Percentiles rank a stretch among this genome's conserved stretches.
These are phyloP conservation scores for Chironomus tepperi DNA, from an alignment of 1,140 invertebrate genomes.

Conservation along the genomic window DNA sequence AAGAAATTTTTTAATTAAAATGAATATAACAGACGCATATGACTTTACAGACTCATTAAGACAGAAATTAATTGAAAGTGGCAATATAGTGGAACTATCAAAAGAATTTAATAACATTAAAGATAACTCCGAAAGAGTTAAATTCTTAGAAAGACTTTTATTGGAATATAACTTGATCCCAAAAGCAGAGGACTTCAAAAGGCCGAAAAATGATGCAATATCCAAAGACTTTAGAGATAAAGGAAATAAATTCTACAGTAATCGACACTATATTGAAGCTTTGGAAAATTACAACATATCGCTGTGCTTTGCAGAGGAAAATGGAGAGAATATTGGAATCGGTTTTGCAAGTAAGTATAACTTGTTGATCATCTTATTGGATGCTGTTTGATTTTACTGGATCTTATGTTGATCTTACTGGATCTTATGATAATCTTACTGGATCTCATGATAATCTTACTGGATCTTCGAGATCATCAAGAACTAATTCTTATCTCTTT, in stretches of 20 bases:
- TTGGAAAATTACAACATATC: slow-evolving; percentile 11
- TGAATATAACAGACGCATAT: not conserved
- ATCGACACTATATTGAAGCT: not conserved
- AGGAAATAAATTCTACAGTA: not conserved
- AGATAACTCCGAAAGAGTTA: not conserved
- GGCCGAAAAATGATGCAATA: not conserved
- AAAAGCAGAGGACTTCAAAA: not conserved
- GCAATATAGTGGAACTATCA: not conserved
- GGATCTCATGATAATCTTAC: too few relatives aligned
- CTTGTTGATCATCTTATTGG: not conserved
- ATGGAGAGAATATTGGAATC: not conserved
- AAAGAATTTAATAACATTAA: not conserved
- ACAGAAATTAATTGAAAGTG: not conserved
- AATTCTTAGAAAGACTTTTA: not conserved
- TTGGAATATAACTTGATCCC: not conserved
- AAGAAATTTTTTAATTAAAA: not conserved
- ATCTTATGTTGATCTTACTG: not conserved
- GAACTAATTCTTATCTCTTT: not conserved
- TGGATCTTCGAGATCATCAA: too few relatives aligned
- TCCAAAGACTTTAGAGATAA: not conserved
- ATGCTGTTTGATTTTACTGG: not conserved
- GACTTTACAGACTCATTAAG: not conserved
- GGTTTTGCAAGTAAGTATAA: slow-evolving; percentile 6
- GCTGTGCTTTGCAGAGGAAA: slow-evolving; percentile 11
- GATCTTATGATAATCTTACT: too few relatives aligned